Base-by-base conservation (phyloP, 2,113 vertebrate species). In the Casuarius casuarius region DNA sequence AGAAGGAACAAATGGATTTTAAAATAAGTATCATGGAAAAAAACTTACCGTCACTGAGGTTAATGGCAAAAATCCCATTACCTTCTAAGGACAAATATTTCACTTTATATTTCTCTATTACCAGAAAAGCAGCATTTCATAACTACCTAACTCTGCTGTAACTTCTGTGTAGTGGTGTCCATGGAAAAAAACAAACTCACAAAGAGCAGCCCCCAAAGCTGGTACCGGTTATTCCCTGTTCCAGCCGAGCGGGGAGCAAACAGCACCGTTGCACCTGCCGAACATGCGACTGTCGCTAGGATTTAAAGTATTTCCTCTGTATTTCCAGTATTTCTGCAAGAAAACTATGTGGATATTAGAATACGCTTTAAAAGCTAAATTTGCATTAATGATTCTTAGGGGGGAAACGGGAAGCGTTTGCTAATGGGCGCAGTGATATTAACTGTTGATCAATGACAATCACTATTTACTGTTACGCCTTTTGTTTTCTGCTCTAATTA, bases 221-320 rank as follows among this genome's bases (percentile, higher is more conserved):
- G n/a, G 15, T 12, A 7, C 1, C 26, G 2, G 29, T 51, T 38
- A 42, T 38, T 46, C 58, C 63, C 42, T 63, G 8, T 18, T 33
- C 35, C 29, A 25, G 21, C 33, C 7, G 14, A 74, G 40, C 29
- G 9, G 20, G 42, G 48, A 0, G 2, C 51, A 62, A 51, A 49
- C 9, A 3, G 38, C 5, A 13, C 71, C 56, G 1, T 10, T 9
- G 6, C 40, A 20, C 56, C 68, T 22, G 18, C 13, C 56, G 59
- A 61, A 62, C 29, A 22, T 3, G 40, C 28, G 9, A 8, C 3
- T 2, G 9, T 20, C 52, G 21, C 40, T 5, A 5, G 18, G 22
- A 18, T 48, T 42, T 8, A 6, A 25, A 5, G 2, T 14, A 31
- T n/a, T 81, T 46, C 49, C 1, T 1, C 10, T 5, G 17, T 21